Conservation (phyloP, 2,113 vertebrate species). For the Gymnobelideus leadbeateri region DNA sequence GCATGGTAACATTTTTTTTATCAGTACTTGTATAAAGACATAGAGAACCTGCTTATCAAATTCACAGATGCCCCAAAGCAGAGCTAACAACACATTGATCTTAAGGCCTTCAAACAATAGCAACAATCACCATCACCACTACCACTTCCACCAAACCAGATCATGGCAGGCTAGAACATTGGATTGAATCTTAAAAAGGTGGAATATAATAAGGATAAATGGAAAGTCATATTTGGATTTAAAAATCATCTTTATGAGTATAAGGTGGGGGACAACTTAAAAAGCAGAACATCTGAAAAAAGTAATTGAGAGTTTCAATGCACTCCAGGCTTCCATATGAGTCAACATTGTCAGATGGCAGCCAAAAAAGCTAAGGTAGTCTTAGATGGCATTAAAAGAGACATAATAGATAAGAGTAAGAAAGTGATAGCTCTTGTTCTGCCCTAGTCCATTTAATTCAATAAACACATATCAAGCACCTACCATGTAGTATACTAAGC, state of each 20-base stretch:
- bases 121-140: neutral
- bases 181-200: neutral
- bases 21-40: too few species aligned
- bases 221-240: too few species aligned
- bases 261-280: neutral
- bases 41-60: too few species aligned
- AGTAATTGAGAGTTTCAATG: neutral
- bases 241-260: neutral
- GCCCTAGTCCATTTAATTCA: too few species aligned
- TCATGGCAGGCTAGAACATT: neutral
- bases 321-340: neutral
- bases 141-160: neutral
- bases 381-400: neutral
- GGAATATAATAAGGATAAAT: neutral
- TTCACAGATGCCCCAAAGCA: too few species aligned
- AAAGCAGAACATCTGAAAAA: neutral
- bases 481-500: too few species aligned
- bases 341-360: neutral
- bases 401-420: neutral
- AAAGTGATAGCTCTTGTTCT: too few species aligned
- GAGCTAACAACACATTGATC: too few species aligned
- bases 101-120: neutral
- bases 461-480: too few species aligned
- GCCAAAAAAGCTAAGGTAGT: neutral
- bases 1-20: neutral